Evolutionary conservation across 2,888 invertebrate genomes (phyloP).

Genomic region (Coelopa pilipes): DNA sequence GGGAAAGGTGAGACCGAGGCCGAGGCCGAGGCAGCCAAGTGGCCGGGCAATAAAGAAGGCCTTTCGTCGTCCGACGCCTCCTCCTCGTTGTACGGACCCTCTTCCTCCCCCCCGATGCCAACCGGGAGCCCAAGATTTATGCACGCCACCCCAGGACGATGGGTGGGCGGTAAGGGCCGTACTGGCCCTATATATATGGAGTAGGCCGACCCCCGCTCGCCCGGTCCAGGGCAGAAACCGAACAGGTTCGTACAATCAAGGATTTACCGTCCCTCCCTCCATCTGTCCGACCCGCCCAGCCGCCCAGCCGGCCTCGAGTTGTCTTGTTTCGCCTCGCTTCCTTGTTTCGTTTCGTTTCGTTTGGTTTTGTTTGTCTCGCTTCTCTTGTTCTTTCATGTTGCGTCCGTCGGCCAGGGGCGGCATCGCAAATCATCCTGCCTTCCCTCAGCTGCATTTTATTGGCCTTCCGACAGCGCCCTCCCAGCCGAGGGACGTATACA

Average conservation of each 20-base stretch:
- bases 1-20: no score
- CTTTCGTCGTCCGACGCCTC: conserved; percentile 15
- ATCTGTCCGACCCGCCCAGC: neutral
- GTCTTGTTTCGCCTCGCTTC: neutral
- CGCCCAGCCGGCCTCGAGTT: neutral
- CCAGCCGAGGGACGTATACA: no score
- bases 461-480: no score
- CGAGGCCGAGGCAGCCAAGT: neutral
- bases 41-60: conserved; percentile 16
- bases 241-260: conserved; percentile 14
- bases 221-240: neutral
- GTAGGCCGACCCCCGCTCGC: conserved; percentile 12
- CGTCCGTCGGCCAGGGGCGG: no score
- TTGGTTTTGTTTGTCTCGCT: neutral
- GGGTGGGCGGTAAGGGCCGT: neutral
- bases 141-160: conserved; percentile 13
- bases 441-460: conserved; percentile 21
- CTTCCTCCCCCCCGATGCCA: no score
- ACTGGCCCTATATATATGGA: conserved; percentile 13
- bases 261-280: conserved; percentile 15
- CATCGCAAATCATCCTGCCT: no score
- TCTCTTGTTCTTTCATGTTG: neutral
- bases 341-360: neutral
- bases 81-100: neutral
- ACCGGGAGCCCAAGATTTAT: conserved; percentile 10